These are phyloP conservation scores for Dasyornis broadbenti DNA, from an alignment of 2,113 vertebrate species.

Conservation along the genomic window DNA sequence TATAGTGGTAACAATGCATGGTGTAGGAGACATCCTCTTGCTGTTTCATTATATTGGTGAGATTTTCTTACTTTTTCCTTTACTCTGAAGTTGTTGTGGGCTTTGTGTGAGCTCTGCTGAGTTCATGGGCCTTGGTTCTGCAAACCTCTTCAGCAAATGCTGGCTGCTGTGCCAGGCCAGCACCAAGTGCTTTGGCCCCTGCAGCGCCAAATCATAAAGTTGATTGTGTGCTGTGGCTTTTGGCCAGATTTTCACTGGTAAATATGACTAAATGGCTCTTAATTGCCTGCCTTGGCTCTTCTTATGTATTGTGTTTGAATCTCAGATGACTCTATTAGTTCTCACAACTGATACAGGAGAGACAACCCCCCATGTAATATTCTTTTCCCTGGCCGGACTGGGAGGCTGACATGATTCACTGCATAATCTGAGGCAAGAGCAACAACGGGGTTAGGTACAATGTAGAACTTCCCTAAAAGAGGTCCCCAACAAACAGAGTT, in stretches of 20 bases:
- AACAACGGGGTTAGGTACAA: background rate
- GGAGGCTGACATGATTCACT: too few species aligned
- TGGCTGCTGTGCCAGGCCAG: background rate
- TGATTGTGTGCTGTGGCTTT: background rate
- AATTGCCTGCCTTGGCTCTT: background rate
- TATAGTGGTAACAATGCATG: accelerated
- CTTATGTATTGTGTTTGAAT: background rate
- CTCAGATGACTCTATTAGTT: background rate
- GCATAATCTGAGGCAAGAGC: background rate
- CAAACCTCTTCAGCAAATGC: background rate
- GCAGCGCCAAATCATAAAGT: background rate
- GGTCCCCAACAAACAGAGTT: background rate
- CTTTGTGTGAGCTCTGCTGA: background rate
- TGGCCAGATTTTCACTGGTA: background rate
- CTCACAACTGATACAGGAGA: background rate
- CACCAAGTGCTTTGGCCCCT: background rate
- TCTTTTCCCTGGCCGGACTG: background rate
- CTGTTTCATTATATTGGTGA: accelerated
- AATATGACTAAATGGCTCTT: background rate
- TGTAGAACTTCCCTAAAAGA: background rate
- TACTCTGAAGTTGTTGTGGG: background rate
- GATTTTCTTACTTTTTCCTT: background rate
- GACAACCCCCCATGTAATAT: accelerated
- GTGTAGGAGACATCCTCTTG: background rate
- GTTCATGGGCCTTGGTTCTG: accelerated